Base-by-base conservation (phyloP, 2,888 invertebrate species). In the Melanophora roralis region DNA sequence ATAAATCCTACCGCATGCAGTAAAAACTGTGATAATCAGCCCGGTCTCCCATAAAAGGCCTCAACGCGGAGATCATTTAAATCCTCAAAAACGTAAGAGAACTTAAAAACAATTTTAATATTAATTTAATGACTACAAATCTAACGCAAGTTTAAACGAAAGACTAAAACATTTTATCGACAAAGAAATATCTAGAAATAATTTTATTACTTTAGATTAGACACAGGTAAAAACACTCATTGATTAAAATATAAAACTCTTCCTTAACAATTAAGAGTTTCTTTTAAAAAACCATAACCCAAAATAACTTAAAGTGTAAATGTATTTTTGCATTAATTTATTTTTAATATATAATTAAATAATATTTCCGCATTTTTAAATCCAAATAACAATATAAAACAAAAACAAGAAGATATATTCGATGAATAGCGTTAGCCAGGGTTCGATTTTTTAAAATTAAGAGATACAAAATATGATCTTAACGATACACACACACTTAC, bases 301-400 rank as follows among this genome's bases (percentile, higher is more conserved):
- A 49, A 34, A 9, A 47, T 43, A 45, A 23, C n/a, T 6, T 23
- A 27, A 49, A 49, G 23, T n/a, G n/a, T n/a, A n/a, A n/a, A n/a
- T n/a, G n/a, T 3, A n/a, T 40, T 5, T 40, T 40, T 40, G 1
- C 5, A 40, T 45, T 14, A 19, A 11, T 45, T 7, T 45, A 4
- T 23, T n/a, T 23, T 49, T 47, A 21, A 23, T 23, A 47, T 47
- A 23, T 7, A 49, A 23, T 23, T 23, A 2, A 27, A 49, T n/a
- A 49, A 49, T 49, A 49, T 49, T 49, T 49, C 49, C 49, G 49
- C 49, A 49, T 49, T 49, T 49, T 23, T 3, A 27, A 49, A 47
- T 6, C 49, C 21, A 23, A 49, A 49, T n/a, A 49, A 49, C 21
- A 5, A 49, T 1, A 49, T 7, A n/a, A 12, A 49, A 49, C 4